Base-by-base conservation (phyloP, 2,888 invertebrate species). In the Chaitophorus viminalis region DNA sequence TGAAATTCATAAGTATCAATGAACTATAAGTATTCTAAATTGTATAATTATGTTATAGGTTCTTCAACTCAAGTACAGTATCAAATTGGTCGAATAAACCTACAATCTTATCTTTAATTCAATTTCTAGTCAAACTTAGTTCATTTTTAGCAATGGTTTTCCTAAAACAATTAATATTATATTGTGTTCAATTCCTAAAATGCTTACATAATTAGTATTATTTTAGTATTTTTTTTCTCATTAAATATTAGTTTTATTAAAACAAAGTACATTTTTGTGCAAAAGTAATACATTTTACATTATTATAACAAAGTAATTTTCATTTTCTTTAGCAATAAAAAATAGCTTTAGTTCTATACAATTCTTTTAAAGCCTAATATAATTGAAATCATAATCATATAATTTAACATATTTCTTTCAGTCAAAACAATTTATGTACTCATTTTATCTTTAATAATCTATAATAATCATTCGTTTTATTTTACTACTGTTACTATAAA, bases 51-150 rank as follows among this genome's bases (percentile, higher is more conserved):
- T 87, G 29, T 87, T 87, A 18, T 39, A 87, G 87, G 79, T 81
- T 87, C 86, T 60, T 79, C 86, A 54, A 78, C 78, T 21, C 86
- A 78, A 87, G 29, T 87, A 25, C 86, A 87, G 11, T 87, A 74
- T 74, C 87, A 87, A 81, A 87, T 87, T 65, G 79, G 79, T 81
- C 78, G 87, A 87, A 31, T 77, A 60, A 87, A 87, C 31, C 72
- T 87, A 60, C 87, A 87, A 70, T 81, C 87, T n/a, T 87, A 87
- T 74, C 78, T 87, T 60, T 87, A 74, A 87, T 72, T 74, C 39
- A 25, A 39, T 75, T 17, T 77, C 33, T 85, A 85, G 68, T 85
- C 52, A 46, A 25, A 77, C 68, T 46, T 65, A 75, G 36, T 83
- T 74, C 5, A 75, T 76, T 11, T 65, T 84, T 76, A 83, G 60